Percentiles rank a stretch among this genome's conserved stretches.
These are phyloP conservation scores for Pituophis catenifer DNA, from an alignment of 2,113 vertebrate genomes.

Conservation along the genomic window DNA sequence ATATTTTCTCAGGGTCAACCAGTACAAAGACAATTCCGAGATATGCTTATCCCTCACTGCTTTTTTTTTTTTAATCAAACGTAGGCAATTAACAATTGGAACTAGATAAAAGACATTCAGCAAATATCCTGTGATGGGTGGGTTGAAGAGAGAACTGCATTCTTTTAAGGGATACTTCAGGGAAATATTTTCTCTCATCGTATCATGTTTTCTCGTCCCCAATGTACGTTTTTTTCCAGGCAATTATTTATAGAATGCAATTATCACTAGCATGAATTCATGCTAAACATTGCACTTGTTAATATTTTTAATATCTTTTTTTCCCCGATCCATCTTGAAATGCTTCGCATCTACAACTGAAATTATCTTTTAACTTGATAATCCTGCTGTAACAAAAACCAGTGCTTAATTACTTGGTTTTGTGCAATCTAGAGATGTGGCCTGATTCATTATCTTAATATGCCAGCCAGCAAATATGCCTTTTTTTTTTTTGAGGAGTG, in stretches of 20 bases:
- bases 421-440: background rate
- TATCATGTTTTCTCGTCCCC: background rate
- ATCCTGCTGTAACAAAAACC: background rate
- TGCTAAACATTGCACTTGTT: conserved; percentile 16
- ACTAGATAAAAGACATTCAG: background rate
- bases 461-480: background rate
- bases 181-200: background rate
- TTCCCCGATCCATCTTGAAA: background rate
- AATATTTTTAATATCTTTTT: conserved; percentile 18
- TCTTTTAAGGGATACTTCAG: conserved; percentile 9
- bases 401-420: conserved; percentile 10
- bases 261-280: conserved; percentile 7
- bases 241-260: conserved; percentile 16
- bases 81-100: background rate
- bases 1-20: background rate
- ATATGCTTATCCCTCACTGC: background rate
- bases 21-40: background rate
- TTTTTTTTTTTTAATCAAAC: background rate
- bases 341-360: background rate
- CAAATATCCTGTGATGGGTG: background rate
- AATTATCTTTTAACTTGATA: conserved; percentile 11
- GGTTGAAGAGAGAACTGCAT: background rate
- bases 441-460: background rate
- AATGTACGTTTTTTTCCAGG: background rate
- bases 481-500: background rate